Evolutionary conservation across 2,888 invertebrate genomes (phyloP), one percentile per base, ranked within the genome.

Genomic region (Lasiommata megera): DNA sequence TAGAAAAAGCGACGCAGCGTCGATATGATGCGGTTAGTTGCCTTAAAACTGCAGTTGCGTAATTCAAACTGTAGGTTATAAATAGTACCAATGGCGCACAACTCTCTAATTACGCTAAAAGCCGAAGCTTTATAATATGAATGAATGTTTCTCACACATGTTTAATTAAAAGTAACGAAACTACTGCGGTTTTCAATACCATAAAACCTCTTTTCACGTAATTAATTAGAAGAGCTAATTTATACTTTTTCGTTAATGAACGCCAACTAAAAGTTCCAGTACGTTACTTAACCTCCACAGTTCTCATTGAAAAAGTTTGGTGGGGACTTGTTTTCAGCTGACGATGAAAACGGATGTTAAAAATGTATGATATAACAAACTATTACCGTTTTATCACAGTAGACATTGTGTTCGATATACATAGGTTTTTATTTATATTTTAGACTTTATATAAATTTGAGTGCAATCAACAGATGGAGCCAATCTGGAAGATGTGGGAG

Each of bases 401-500:
- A n/a, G n/a, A n/a, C n/a, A n/a, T n/a, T n/a, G n/a, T n/a, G n/a
- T n/a, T n/a, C n/a, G n/a, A n/a, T n/a, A n/a, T n/a, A n/a, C n/a
- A n/a, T n/a, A n/a, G n/a, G n/a, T n/a, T n/a, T n/a, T n/a, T n/a
- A n/a, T n/a, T n/a, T n/a, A n/a, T n/a, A n/a, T n/a, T n/a, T n/a
- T n/a, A n/a, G n/a, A n/a, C n/a, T n/a, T n/a, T n/a, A n/a, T n/a
- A n/a, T n/a, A n/a, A n/a, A n/a, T n/a, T n/a, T n/a, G n/a, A n/a
- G n/a, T n/a, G n/a, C 16, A 31, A 29, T 31, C 16, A 8, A 46
- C 31, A 51, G 51, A 51, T 51, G 51, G 51, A 9, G 37, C 28
- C 11, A 28, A 28, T 29, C 3, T 58, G 50, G 50, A 65, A 62
- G 63, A 56, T 40, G 65, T 55, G 18, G 38, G 29, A 6, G 38